Conservation (phyloP, 2,797 vertebrate genomes). For the Anguilla pacifica region DNA sequence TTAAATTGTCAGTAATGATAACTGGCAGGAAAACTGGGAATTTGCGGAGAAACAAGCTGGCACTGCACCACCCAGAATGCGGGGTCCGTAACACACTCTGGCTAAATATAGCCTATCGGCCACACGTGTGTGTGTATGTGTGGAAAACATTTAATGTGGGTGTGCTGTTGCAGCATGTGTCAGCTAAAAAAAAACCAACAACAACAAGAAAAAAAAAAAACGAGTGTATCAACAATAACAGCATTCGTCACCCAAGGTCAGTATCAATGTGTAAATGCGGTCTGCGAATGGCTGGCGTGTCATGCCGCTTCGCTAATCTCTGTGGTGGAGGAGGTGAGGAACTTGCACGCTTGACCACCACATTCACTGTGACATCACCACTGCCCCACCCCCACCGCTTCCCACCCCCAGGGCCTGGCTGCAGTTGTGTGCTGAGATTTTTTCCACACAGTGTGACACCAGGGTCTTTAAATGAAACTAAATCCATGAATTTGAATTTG, state of each 20-base stretch:
- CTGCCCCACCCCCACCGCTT: not conserved
- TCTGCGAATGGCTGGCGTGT: conserved; percentile 2
- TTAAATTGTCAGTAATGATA: not conserved
- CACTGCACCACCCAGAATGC: not conserved
- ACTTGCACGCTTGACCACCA: not conserved
- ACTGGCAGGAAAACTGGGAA: not conserved
- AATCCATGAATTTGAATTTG: no score
- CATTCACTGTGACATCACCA: not conserved
- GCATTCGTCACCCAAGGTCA: not conserved
- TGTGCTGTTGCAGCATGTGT: conserved; percentile 9
- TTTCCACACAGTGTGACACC: not conserved
- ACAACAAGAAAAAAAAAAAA: not conserved
- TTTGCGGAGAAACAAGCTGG: not conserved
- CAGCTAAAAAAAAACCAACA: conserved; percentile 17
- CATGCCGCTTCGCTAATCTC: conserved; percentile 8
- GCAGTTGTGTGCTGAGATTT: not conserved
- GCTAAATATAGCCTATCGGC: not conserved
- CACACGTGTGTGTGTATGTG: not conserved
- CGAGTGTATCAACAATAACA: conserved; percentile 6
- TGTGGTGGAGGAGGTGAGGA: conserved; percentile 17
- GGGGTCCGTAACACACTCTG: not conserved
- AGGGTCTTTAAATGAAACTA: no score
- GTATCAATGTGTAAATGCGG: conserved; percentile 9
- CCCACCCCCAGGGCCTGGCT: not conserved
- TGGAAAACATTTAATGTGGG: conserved; percentile 1